Conservation (phyloP, 2,797 vertebrate species). For the Lacerta agilis region DNA sequence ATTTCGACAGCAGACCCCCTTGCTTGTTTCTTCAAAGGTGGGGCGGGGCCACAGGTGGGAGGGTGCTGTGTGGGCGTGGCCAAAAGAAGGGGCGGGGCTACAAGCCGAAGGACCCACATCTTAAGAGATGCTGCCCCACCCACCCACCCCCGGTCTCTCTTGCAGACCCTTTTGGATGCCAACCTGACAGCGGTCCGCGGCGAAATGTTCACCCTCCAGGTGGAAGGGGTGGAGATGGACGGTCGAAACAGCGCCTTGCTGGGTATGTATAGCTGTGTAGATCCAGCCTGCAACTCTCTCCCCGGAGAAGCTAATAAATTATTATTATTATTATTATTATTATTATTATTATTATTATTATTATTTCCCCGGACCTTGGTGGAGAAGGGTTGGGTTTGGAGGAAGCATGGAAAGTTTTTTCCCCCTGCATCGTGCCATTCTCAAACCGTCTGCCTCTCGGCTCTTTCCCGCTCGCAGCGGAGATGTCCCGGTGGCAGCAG, state of each 20-base stretch:
- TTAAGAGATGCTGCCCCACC: background rate
- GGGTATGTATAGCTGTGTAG: background rate
- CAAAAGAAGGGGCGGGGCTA: background rate
- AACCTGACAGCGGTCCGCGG: background rate
- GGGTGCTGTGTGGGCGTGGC: background rate
- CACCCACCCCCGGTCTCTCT: too few species aligned
- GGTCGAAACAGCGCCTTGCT: background rate
- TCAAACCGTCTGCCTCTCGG: too few species aligned
- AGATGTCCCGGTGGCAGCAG: background rate
- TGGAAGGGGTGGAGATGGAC: background rate
- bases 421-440: too few species aligned
- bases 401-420: too few species aligned
- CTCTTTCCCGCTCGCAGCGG: background rate
- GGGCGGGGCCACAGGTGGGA: background rate
- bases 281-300: too few species aligned
- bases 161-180: conserved; percentile 2
- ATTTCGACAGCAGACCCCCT: too few species aligned
- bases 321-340: too few species aligned
- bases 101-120: background rate
- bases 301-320: too few species aligned
- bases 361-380: too few species aligned
- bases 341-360: too few species aligned
- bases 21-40: background rate
- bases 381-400: too few species aligned
- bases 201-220: background rate